Evolutionary conservation across 2,888 invertebrate species (phyloP), one percentile per base, ranked within the genome.

Genomic region (Callyntrura guangdongensis): DNA sequence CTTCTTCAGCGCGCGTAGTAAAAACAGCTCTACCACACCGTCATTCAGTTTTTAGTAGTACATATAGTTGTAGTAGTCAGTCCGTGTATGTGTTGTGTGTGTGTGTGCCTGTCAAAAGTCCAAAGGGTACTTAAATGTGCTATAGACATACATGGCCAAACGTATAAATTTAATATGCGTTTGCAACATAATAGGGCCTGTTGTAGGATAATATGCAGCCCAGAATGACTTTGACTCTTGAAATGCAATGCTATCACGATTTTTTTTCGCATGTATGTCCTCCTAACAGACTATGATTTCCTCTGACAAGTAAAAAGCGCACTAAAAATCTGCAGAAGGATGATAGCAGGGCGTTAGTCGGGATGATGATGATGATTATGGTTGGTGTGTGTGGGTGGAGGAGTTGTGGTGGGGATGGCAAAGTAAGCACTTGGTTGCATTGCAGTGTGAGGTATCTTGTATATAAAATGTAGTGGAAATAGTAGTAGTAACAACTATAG

Each of bases 251-350:
- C 81, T 61, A 59, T 81, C 27, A 56, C 27, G 36, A 27, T 59
- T 36, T 45, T 45, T 20, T 47, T 53, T 53, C 22, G 20, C 22
- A 11, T 36, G 79, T 56, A 61, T 59, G 36, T 59, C 61, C 9
- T 59, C 14, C 25, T 3, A 81, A 81, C 59, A 81, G 61, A 81
- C 36, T 81, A 59, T 27, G 36, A 81, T 59, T 81, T 61, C 61
- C 81, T 59, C 11, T 56, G 59, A 81, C 81, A 61, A 45, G 81
- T 59, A 61, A 81, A 14, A 79, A 81, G 36, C 27, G 59, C 53
- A 81, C 81, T 61, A 81, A 61, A 81, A 81, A 81, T 79, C 79
- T 79, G 79, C 79, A 56, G 17, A 56, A 56, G n/a, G 17, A 56
- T 36, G 79, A 79, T 79, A 79, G 79, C 59, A 27, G 27, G 8